Conservation (phyloP, 2,888 invertebrate genomes). For the Chironomus tentans region DNA sequence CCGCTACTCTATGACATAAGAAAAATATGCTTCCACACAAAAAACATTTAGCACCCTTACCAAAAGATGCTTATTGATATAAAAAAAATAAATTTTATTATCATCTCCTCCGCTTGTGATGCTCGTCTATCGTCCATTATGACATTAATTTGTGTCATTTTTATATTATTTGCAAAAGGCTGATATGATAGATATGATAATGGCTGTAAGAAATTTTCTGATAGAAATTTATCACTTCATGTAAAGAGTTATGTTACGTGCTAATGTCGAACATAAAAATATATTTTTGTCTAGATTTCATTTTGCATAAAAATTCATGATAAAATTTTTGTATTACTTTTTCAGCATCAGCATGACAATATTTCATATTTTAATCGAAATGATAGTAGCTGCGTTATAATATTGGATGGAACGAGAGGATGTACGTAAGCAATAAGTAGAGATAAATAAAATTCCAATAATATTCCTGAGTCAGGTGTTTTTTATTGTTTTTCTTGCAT, state of each 20-base stretch:
- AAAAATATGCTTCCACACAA: no score
- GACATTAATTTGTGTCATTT: not conserved
- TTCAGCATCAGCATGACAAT: not conserved
- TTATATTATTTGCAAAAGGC: no score
- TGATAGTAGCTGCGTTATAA: not conserved
- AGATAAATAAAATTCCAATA: not conserved
- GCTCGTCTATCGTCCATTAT: not conserved
- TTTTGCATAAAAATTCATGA: no score
- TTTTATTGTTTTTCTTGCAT: conserved; percentile 11
- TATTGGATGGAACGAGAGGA: not conserved
- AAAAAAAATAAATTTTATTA: not conserved
- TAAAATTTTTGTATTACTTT: not conserved
- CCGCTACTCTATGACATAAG: no score
- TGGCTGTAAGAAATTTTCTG: no score
- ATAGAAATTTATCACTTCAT: no score
- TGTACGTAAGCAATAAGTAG: not conserved
- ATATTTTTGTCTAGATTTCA: no score
- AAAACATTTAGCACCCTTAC: no score
- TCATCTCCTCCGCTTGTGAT: not conserved
- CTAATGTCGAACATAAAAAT: no score
- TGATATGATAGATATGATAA: no score
- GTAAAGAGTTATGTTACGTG: no score
- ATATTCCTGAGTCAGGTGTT: conserved; percentile 22
- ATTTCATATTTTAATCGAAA: conserved; percentile 23
- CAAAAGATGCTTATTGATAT: no score